phyloP scores from a whole-genome alignment of 2,113 vertebrate genomes.

The Aegithalos caudatus region DNA sequence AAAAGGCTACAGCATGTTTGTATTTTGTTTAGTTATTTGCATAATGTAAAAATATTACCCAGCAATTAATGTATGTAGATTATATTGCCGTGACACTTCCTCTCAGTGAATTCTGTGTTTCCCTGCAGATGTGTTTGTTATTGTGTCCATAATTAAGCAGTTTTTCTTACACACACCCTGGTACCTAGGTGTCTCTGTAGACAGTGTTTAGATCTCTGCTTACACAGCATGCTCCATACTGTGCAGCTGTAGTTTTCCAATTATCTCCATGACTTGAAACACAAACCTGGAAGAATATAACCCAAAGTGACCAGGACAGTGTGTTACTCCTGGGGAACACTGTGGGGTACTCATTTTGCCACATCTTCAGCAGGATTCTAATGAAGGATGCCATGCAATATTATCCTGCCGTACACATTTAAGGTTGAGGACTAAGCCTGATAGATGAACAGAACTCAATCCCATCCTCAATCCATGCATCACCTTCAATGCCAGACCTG shows the following conservation, averaged over 20 bases:
- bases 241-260: not conserved
- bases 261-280: not conserved
- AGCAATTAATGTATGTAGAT: slow-evolving; percentile 1
- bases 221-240: not conserved
- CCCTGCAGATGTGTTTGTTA: slow-evolving; percentile 9
- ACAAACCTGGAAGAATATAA: not conserved
- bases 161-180: not conserved
- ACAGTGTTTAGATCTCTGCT: not conserved
- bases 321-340: too few species aligned
- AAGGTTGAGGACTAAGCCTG: not conserved
- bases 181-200: not conserved
- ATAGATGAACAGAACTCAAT: not conserved
- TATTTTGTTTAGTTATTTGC: not conserved
- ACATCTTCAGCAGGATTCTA: not conserved
- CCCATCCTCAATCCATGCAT: not conserved
- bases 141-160: slow-evolving; percentile 22
- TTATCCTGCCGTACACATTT: not conserved
- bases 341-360: not conserved
- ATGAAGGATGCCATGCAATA: too few species aligned
- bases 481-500: not conserved
- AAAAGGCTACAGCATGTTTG: not conserved
- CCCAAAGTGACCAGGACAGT: not conserved
- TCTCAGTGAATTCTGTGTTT: not conserved
- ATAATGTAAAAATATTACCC: slow-evolving; percentile 24
- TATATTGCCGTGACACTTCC: not conserved